These are phyloP conservation scores for Aleadryas rufinucha DNA, from an alignment of 2,113 vertebrate species.

Conservation along the genomic window DNA sequence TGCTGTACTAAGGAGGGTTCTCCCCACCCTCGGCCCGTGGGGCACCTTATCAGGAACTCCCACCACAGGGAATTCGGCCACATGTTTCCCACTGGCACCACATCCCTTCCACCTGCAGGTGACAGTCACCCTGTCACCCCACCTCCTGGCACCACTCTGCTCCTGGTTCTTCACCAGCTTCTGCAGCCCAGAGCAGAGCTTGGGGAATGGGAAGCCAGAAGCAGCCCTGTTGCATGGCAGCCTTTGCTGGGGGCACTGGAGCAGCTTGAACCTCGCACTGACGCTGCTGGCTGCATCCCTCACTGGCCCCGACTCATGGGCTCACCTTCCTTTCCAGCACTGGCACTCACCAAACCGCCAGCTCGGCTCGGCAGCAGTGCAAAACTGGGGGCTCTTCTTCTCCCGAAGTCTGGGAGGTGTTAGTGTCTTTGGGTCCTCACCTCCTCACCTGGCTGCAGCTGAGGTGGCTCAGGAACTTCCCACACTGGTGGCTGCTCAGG, in stretches of 20 bases:
- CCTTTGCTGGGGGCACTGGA: background rate
- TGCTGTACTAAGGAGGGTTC: background rate
- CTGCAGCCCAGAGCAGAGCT: background rate
- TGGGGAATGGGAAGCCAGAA: background rate
- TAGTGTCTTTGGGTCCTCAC: background rate
- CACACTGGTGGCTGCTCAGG: fast-evolving
- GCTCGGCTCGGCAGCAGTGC: fast-evolving
- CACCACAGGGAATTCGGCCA: background rate
- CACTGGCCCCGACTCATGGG: background rate
- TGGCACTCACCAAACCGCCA: background rate
- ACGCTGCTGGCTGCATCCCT: fast-evolving
- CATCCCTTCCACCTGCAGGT: background rate
- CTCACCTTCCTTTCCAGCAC: background rate
- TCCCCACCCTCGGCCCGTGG: fast-evolving
- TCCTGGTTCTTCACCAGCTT: background rate
- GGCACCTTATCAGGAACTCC: background rate
- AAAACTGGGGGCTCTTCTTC: background rate
- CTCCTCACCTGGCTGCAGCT: fast-evolving
- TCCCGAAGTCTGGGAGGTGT: background rate
- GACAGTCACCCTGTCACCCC: background rate
- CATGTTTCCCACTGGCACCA: background rate
- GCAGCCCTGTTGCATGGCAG: fast-evolving
- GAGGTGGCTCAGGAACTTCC: background rate
- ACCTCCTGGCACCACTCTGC: background rate
- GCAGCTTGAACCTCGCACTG: fast-evolving